phyloP scores from a whole-genome alignment of 2,113 vertebrate species.

The Pithys albifrons region DNA sequence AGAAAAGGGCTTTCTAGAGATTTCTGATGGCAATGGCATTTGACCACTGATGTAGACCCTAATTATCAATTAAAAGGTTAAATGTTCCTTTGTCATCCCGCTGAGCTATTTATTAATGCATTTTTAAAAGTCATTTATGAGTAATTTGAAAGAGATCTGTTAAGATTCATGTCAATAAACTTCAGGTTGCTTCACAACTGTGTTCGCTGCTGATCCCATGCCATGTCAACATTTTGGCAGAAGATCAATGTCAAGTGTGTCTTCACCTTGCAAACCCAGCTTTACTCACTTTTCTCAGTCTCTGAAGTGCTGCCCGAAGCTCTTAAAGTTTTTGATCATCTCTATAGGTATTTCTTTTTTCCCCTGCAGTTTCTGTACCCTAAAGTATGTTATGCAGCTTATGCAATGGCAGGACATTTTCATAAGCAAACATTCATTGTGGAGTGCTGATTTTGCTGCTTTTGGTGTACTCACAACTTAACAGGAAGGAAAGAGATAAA shows the following conservation, averaged over 20 bases:
- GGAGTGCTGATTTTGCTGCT: background rate
- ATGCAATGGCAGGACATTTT: background rate
- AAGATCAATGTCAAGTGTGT: conserved; percentile 22
- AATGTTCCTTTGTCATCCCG: background rate
- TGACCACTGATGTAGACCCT: background rate
- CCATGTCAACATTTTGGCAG: conserved; percentile 25
- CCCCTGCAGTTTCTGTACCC: background rate
- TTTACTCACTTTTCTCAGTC: background rate
- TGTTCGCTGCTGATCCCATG: background rate
- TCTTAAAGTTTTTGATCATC: background rate
- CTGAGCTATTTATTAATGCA: conserved; percentile 4
- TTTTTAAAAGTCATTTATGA: conserved; percentile 38
- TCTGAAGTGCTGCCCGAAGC: background rate
- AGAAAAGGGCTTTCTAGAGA: background rate
- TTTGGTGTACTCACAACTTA: background rate
- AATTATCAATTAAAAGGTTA: background rate
- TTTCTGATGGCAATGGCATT: background rate
- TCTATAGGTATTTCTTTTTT: background rate
- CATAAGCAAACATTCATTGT: background rate
- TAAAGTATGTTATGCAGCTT: background rate
- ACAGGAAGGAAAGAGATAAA: background rate
- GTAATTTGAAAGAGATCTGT: background rate
- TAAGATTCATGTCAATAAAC: conserved; percentile 40
- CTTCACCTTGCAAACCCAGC: conserved; percentile 26
- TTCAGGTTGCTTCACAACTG: conserved; percentile 16